Evolutionary conservation across 2,797 vertebrate genomes (phyloP), one percentile per base, ranked within the genome.

Genomic region (Notamacropus eugenii): DNA sequence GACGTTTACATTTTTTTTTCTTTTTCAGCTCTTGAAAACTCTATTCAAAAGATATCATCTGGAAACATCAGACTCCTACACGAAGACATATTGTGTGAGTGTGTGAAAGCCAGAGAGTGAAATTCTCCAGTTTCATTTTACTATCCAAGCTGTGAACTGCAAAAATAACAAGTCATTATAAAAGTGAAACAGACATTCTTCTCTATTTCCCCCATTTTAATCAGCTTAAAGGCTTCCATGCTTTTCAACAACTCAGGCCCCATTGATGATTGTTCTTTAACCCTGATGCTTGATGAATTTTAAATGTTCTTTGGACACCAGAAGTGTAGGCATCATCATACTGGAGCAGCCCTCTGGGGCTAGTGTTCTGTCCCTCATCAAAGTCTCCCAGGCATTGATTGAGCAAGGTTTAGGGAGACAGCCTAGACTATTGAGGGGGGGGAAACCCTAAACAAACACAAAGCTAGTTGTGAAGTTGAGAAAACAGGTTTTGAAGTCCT

Each of bases 141-240:
- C 93, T 96, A 97, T 90, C 95, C 91, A 96, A 96, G 95, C 95
- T 95, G 95, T 94, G 96, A 95, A 93, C 97, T 96, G 96, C 92
- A 97, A 96, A 96, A 97, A 96, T 96, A 97, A 97, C 97, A 97
- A 97, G 95, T 95, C 96, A 93, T 96, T 97, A 95, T 95, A 95
- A 96, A 96, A 96, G 74, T 93, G 96, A 98, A 97, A 96, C 59
- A 74, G 90, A 90, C 95, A 46, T 82, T 93, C 97, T 96, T 96
- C 95, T 97, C 97, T 93, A 96, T 82, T 90, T 90, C 91, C 93
- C 97, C 94, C 93, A 90, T 96, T 95, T 96, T 96, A 96, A 96
- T 96, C 94, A 97, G 96, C 95, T 96, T 50, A 92, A 98, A 97
- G 94, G 92, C 96, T 96, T 90, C 96, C 91, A 90, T 93, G 93